These are phyloP conservation scores for Chironex yamaguchii DNA, from an alignment of 30 jellyfish, hydroid and myxozoan genomes.

Conservation along the genomic window DNA sequence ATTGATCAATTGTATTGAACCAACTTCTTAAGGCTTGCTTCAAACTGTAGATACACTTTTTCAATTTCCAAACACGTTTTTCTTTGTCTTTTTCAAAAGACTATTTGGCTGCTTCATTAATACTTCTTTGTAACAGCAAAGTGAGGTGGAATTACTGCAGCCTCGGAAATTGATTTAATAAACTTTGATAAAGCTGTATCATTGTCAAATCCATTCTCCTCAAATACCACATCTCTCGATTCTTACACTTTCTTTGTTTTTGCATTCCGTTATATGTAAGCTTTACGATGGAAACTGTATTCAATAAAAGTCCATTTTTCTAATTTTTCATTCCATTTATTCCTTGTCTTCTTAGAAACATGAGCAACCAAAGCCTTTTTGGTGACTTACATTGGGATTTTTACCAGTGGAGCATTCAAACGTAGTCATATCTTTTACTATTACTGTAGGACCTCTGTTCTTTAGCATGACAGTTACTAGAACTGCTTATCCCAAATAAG, in stretches of 20 bases:
- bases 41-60: no score
- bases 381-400: slow-evolving; percentile 41
- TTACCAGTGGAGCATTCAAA: slow-evolving; percentile 32
- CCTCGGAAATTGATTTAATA: slow-evolving; percentile 32
- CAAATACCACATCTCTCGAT: slow-evolving; percentile 13
- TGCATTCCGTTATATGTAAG: slow-evolving; percentile 4
- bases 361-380: slow-evolving; percentile 50
- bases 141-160: slow-evolving; percentile 19
- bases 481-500: slow-evolving; percentile 21
- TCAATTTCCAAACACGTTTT: no score
- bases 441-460: slow-evolving; percentile 55
- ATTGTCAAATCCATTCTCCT: slow-evolving; percentile 49
- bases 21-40: no score
- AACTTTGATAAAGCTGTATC: no score
- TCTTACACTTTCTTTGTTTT: background rate
- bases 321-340: slow-evolving; percentile 29
- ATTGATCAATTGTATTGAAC: no score
- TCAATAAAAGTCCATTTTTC: slow-evolving; percentile 42
- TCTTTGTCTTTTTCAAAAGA: no score
- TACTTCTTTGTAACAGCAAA: no score
- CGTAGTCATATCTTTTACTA: slow-evolving; percentile 29
- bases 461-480: slow-evolving; percentile 7
- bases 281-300: slow-evolving; percentile 26
- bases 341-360: slow-evolving; percentile 11
- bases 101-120: no score